Conservation (phyloP, 2,113 vertebrate genomes). For the Myotis lucifugus region DNA sequence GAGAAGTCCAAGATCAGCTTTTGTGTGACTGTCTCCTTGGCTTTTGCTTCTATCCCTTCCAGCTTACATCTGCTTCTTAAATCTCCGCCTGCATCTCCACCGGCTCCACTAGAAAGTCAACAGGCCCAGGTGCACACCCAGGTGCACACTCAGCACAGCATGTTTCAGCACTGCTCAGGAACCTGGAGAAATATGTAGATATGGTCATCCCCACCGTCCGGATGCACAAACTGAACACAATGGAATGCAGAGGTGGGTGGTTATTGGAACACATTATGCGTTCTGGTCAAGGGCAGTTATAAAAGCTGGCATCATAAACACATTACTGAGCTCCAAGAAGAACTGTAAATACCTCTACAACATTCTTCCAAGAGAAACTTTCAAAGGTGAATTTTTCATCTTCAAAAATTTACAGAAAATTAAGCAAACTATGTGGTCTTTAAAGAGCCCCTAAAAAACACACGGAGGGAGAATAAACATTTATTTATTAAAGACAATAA, state of each 20-base stretch:
- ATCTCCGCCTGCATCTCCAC: background rate
- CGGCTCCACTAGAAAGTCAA: background rate
- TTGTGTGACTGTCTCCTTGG: background rate
- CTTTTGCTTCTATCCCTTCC: background rate
- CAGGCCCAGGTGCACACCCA: background rate
- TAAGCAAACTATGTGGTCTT: background rate
- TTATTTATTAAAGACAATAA: constrained; percentile 4
- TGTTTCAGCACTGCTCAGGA: background rate
- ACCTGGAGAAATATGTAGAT: background rate
- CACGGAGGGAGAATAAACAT: background rate
- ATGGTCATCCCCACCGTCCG: constrained; percentile 14
- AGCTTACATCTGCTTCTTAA: background rate
- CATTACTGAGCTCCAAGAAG: constrained; percentile 5
- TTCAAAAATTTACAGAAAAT: constrained; percentile 21
- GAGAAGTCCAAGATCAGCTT: background rate
- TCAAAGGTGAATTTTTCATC: background rate
- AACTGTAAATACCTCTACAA: background rate
- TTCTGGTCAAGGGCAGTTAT: constrained; percentile 35
- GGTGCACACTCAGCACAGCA: background rate
- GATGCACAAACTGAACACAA: background rate
- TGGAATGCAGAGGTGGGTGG: constrained; percentile 9
- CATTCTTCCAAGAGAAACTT: constrained; percentile 12
- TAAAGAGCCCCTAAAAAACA: background rate
- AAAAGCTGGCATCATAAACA: constrained; percentile 32
- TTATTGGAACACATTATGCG: background rate